Base-by-base conservation (phyloP, 2,113 vertebrate genomes). In the Scomber japonicus region DNA sequence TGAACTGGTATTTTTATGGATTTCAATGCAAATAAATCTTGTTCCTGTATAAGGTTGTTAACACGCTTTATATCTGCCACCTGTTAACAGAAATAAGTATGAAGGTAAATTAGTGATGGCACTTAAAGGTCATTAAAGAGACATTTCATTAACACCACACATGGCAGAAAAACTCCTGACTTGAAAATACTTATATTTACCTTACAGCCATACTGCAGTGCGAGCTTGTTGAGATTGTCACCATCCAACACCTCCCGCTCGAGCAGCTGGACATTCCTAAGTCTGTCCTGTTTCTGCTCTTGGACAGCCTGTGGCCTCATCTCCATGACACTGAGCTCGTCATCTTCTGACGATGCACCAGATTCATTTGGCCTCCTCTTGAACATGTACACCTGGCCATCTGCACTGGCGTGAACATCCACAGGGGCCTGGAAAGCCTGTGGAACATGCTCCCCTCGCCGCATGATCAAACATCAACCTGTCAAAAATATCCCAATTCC, bases 191-290 rank as follows among this genome's bases (percentile, higher is more conserved):
- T 27, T 27, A 27, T 51, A 27, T 95, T 94, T 95, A 98, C 98
- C 94, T 98, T 96, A 83, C 98, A 99, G 69, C 97, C 97, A 3
- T 99, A 99, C 73, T 97, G 97, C 66, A 99, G 95, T 5, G 97
- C 97, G 6, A 99, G 94, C 92, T 97, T 98, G 94, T 95, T 97
- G 51, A 99, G 96, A 54, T 64, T 99, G 92, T 99, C 98, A 0
- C 92, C 95, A 49, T 95, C 88, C 0, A 89, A 86, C 65, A 99
- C 54, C 75, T 96, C 92, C 4, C 95, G 91, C 79, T 97, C 96
- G 77, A 99, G 88, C 3, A 98, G 90, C 69, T 96, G 86, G 69
- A 96, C 16, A 0, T 94, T 93, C 7, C 90, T 90, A 0, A 67
- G 78, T 63, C 87, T 82, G 76, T 30, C 91, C 55, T 70, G 86